phyloP scores from a whole-genome alignment of 2,113 vertebrate genomes.

The Caracal caracal region DNA sequence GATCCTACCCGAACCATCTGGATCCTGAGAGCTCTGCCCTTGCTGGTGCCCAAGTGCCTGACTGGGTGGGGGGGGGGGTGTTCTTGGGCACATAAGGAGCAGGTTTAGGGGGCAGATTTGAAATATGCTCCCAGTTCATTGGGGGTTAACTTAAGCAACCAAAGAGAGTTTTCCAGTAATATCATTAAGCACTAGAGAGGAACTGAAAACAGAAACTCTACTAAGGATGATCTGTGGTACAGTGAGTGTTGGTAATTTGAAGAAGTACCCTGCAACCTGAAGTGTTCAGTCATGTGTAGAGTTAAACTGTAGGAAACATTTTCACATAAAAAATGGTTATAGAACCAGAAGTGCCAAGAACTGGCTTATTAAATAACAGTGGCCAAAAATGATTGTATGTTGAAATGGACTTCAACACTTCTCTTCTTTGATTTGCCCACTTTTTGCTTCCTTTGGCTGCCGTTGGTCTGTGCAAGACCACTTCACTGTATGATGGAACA shows the following conservation, averaged over 20 bases:
- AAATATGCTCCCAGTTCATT: not conserved
- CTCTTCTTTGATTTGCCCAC: not conserved
- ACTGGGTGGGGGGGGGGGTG: not conserved
- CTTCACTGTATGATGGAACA: accelerated
- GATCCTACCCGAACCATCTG: too few species aligned
- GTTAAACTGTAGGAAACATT: not conserved
- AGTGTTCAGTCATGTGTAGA: not conserved
- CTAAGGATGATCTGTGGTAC: not conserved
- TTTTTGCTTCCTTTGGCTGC: not conserved
- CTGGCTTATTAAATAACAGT: not conserved
- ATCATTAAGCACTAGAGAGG: not conserved
- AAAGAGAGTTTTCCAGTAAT: not conserved
- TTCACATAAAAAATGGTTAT: not conserved
- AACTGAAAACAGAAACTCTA: conserved; percentile 8
- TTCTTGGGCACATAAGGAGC: not conserved
- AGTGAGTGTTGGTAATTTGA: not conserved
- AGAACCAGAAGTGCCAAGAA: not conserved
- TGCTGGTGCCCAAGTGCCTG: not conserved
- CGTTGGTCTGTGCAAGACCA: not conserved
- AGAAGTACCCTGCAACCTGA: not conserved
- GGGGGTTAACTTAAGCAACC: not conserved
- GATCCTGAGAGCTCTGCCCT: not conserved
- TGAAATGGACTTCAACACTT: not conserved
- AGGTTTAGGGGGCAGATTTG: not conserved
- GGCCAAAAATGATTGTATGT: not conserved